Percentiles rank a stretch among this genome's conserved stretches.
Conservation (phyloP, 2,113 vertebrate genomes). For the Crypturellus undulatus region DNA sequence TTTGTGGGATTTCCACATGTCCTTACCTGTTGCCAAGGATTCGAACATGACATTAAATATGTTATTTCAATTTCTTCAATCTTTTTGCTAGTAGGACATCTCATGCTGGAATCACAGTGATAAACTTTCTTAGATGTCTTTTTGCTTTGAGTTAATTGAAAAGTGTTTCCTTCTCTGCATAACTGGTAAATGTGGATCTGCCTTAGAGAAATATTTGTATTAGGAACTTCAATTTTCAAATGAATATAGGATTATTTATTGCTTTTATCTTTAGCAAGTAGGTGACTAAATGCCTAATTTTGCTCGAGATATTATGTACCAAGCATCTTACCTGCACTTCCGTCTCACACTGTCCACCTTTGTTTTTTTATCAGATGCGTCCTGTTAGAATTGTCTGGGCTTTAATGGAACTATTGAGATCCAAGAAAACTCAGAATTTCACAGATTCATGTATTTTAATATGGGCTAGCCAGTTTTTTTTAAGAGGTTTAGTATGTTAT, state of each 20-base stretch:
- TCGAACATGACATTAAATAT: neutral
- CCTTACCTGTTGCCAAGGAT: neutral
- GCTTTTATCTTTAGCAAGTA: neutral
- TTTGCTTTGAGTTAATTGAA: neutral
- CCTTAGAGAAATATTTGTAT: neutral
- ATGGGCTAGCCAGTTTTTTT: neutral
- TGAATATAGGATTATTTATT: neutral
- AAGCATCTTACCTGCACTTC: neutral
- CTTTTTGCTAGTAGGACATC: neutral
- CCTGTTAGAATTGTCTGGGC: neutral
- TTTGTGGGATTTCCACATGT: neutral
- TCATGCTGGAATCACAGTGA: neutral
- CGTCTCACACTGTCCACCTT: neutral
- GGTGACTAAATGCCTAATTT: neutral
- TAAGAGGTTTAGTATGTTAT: neutral
- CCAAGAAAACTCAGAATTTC: neutral
- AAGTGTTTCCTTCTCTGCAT: neutral
- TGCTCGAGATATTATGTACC: neutral
- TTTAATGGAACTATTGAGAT: neutral
- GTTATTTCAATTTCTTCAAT: neutral
- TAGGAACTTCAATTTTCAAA: neutral
- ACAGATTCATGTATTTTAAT: rapidly evolving
- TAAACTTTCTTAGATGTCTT: neutral
- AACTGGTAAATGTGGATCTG: neutral
- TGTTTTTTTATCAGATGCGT: neutral